phyloP scores from a whole-genome alignment of 2,797 vertebrate genomes.

The Australoheros facetus region DNA sequence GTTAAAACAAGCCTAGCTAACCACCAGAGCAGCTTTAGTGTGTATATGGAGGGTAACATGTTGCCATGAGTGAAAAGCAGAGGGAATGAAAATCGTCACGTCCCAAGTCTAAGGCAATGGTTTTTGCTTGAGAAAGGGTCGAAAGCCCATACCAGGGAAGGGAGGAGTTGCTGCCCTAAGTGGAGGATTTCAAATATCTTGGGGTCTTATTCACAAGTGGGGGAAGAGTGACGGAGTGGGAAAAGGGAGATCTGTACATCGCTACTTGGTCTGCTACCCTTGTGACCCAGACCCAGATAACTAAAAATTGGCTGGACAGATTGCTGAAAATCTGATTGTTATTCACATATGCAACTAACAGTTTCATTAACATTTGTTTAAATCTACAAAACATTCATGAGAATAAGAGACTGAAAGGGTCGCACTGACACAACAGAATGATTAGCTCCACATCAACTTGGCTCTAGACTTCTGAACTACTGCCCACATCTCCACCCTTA shows the following conservation, averaged over 20 bases:
- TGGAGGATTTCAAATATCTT: too few relatives aligned
- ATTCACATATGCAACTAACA: neutral
- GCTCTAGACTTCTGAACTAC: neutral
- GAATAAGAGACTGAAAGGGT: neutral
- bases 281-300: neutral
- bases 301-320: neutral
- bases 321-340: neutral
- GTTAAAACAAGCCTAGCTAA: rapidly evolving
- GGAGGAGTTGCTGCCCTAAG: rapidly evolving
- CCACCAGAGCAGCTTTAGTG: neutral
- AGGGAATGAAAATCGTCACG: neutral
- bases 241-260: neutral
- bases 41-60: too few relatives aligned
- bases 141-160: neutral
- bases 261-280: neutral
- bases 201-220: too few relatives aligned
- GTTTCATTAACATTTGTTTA: neutral
- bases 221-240: too few relatives aligned
- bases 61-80: neutral
- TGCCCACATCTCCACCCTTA: neutral
- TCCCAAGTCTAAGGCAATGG: neutral
- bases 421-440: neutral
- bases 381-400: neutral
- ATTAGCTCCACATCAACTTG: neutral
- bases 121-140: neutral